Conservation (phyloP, 2,113 vertebrate species). For the Gobiocypris rarus region DNA sequence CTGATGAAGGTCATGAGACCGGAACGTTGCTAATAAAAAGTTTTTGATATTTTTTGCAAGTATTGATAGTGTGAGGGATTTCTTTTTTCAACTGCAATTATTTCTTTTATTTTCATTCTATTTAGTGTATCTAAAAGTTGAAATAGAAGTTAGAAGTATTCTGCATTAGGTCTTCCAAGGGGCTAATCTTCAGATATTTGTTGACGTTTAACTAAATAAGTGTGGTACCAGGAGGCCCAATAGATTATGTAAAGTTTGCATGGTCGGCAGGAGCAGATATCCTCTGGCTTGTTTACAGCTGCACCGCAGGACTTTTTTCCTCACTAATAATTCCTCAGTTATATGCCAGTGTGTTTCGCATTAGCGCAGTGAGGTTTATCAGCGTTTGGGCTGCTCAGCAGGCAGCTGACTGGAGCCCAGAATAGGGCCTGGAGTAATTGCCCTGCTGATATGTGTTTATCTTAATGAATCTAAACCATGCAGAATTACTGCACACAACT, state of each 20-base stretch:
- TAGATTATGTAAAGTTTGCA: background rate
- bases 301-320: conserved; percentile 8
- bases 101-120: background rate
- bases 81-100: background rate
- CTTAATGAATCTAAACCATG: conserved; percentile 38
- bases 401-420: conserved; percentile 13
- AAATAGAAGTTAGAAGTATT: background rate
- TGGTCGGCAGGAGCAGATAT: background rate
- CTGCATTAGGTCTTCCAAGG: background rate
- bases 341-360: conserved; percentile 54
- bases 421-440: conserved; percentile 33
- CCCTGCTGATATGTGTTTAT: conserved; percentile 24
- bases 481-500: conserved; percentile 18
- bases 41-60: too few relatives aligned
- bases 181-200: background rate
- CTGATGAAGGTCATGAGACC: too few relatives aligned
- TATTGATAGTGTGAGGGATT: too few relatives aligned
- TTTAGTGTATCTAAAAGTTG: background rate
- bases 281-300: conserved; percentile 4
- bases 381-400: conserved; percentile 7
- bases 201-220: background rate
- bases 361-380: conserved; percentile 79
- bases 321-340: background rate
- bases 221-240: too few relatives aligned
- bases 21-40: too few relatives aligned